Evolutionary conservation across 53 echinoderm and acorn worm species (phyloP), one percentile per base, ranked within the genome.

Genomic region (Glandiceps talaboti): DNA sequence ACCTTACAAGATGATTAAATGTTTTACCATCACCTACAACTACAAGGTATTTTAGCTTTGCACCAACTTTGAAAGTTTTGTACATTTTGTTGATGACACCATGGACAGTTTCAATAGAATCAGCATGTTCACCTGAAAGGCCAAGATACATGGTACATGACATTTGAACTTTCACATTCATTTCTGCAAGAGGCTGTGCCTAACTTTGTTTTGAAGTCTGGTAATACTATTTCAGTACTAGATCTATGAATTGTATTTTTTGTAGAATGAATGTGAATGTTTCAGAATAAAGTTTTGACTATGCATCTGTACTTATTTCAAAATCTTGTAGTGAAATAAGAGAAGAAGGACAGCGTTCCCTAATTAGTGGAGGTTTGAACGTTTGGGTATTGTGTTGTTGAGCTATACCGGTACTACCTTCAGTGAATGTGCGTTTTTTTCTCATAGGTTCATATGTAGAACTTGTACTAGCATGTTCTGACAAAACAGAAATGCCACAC

Each of bases 21-120:
- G 86, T 86, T 32, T 82, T 86, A 0, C 30, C 86, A 77, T 86
- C 81, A 14, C 86, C 86, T 1, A 86, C 86, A 1, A 86, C 86
- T n/a, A 81, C 32, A 26, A 86, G 73, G 73, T 77, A 45, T 26
- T 82, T 1, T 14, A 86, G 0, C 0, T 31, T 32, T 28, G 10
- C 30, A 14, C 30, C 32, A 20, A 76, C 28, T 76, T 29, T 30
- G 1, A 85, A 25, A 25, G 79, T 31, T 14, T 64, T 25, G 1
- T 86, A 72, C 28, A 81, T 28, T 12, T 27, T 30, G 30, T 79
- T 30, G 1, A 82, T 29, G 1, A 73, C 33, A 31, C 31, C 79
- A 25, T 74, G 73, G 0, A 86, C 73, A 0, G 86, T 86, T 28
- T 82, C 82, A 31, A 86, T 86, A 33, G 78, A 31, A 74, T 86